Percentiles rank a stretch among this genome's conserved stretches.
phyloP scores from a whole-genome alignment of 2,113 vertebrate species.

The Crotalus tigris region DNA sequence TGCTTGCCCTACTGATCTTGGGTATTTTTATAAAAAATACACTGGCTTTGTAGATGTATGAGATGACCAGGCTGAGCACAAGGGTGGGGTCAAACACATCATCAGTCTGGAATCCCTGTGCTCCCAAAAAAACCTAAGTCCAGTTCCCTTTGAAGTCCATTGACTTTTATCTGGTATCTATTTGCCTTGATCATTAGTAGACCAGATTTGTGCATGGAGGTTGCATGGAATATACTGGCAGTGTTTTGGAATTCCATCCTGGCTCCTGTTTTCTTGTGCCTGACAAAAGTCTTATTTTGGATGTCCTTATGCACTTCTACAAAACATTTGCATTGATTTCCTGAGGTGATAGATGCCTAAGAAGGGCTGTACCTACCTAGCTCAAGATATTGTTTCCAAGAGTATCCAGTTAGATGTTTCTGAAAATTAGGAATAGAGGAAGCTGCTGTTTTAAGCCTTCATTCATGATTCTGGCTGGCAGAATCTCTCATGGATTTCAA shows the following conservation, averaged over 20 bases:
- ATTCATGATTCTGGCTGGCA: not conserved
- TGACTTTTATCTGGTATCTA: not conserved
- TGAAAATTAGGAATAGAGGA: not conserved
- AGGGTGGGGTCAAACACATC: not conserved
- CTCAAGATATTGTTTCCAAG: not conserved
- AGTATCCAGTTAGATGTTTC: not conserved
- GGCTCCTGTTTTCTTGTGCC: not conserved
- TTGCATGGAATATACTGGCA: not conserved
- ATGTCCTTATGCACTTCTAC: accelerated
- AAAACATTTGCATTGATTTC: not conserved
- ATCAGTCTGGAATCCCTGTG: not conserved
- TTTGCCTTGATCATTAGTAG: not conserved
- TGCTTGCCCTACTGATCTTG: not conserved
- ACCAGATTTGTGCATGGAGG: not conserved
- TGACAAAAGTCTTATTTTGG: constrained; percentile 17
- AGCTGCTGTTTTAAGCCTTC: not conserved
- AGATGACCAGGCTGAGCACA: not conserved
- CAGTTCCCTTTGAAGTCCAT: not conserved
- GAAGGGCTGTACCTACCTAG: not conserved
- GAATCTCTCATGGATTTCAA: not conserved
- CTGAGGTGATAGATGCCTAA: not conserved
- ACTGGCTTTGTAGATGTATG: not conserved
- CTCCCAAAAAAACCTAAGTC: not conserved
- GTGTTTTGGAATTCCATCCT: not conserved
- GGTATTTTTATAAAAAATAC: constrained; percentile 18